These are phyloP conservation scores for Bos javanicus DNA, from an alignment of 2,113 vertebrate genomes.

Conservation along the genomic window DNA sequence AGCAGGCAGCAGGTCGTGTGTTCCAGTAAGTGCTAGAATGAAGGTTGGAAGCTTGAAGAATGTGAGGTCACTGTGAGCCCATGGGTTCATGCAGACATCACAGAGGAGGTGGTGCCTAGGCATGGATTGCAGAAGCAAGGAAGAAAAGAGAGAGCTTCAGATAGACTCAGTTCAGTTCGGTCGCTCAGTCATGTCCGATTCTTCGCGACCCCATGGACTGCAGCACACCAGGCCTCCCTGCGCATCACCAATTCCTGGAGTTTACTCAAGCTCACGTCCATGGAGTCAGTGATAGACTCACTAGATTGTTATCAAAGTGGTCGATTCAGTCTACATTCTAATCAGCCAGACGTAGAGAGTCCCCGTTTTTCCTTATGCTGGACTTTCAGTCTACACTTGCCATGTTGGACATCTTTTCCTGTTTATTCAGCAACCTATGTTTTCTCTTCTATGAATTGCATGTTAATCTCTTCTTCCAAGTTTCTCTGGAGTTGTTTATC, in stretches of 20 bases:
- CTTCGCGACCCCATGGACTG: not conserved
- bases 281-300: not conserved
- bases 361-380: no score
- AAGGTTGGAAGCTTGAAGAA: accelerated
- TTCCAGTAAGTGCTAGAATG: accelerated
- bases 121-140: not conserved
- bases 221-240: not conserved
- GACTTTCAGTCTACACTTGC: not conserved
- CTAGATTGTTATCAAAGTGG: not conserved
- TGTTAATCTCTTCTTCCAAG: not conserved
- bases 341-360: not conserved
- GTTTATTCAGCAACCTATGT: not conserved
- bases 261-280: not conserved
- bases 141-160: not conserved
- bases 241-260: not conserved
- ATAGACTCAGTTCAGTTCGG: not conserved
- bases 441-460: not conserved
- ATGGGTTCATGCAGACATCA: not conserved
- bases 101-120: not conserved
- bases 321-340: not conserved
- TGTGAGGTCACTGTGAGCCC: accelerated
- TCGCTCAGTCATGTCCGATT: accelerated
- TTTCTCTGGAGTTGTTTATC: not conserved
- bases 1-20: accelerated
- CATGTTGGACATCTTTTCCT: not conserved